phyloP scores from a whole-genome alignment of 2,113 vertebrate species.

The Xiphorhynchus elegans region DNA sequence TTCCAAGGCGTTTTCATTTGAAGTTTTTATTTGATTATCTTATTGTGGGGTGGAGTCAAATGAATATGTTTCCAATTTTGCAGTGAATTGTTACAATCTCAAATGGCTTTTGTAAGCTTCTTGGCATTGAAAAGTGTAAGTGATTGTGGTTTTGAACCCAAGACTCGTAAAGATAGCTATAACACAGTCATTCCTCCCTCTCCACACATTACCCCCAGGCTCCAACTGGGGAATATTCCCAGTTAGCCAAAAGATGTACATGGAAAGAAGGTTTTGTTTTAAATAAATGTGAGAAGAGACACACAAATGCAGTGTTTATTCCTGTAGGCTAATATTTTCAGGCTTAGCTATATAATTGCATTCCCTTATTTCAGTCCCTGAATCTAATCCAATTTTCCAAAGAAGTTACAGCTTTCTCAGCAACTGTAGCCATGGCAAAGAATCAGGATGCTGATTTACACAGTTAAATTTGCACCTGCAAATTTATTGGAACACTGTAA shows the following conservation, averaged over 20 bases:
- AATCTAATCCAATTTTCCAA: neutral
- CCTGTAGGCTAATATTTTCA: neutral
- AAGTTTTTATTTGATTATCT: conserved; percentile 1
- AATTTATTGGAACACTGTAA: neutral
- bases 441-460: neutral
- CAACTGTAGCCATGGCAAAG: neutral
- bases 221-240: neutral
- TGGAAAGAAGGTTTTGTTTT: neutral
- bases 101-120: neutral
- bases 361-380: neutral
- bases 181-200: neutral
- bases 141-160: neutral
- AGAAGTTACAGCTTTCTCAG: neutral
- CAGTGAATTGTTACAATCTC: neutral
- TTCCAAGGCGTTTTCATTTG: neutral
- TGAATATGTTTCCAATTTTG: conserved; percentile 21
- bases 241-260: neutral
- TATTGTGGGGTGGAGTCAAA: neutral
- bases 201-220: neutral
- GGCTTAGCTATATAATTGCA: neutral
- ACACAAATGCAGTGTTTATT: neutral
- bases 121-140: neutral
- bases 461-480: conserved; percentile 34
- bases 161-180: neutral
- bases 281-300: neutral